Conservation (phyloP, 2,797 vertebrate species). For the Siniperca undulata region DNA sequence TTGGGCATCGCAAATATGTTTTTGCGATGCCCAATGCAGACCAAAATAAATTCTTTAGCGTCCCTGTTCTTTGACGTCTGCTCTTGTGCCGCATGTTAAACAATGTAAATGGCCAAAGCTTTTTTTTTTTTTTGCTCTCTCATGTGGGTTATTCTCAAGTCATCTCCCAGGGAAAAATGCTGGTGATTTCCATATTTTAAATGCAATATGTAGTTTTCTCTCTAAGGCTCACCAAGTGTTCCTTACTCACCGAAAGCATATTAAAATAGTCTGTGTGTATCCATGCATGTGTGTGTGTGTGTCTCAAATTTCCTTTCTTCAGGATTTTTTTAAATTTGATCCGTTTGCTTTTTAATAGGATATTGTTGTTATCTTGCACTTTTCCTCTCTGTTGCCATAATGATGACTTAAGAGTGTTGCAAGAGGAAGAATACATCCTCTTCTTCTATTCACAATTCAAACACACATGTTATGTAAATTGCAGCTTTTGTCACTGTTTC, state of each 20-base stretch:
- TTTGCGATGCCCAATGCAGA: slow-evolving; percentile 37
- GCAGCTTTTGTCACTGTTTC: slow-evolving; percentile 25
- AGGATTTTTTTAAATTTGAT: slow-evolving; percentile 17
- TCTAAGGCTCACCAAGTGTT: slow-evolving; percentile 59
- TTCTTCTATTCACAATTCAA: slow-evolving; percentile 25
- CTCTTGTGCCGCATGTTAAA: slow-evolving; percentile 72
- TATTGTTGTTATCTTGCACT: slow-evolving; percentile 51
- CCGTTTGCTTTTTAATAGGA: slow-evolving; percentile 63
- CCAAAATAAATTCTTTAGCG: slow-evolving; percentile 56
- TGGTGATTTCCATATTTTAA: slow-evolving; percentile 80
- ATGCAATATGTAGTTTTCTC: slow-evolving; percentile 76
- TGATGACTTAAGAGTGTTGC: slow-evolving; percentile 58
- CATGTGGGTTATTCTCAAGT: slow-evolving; percentile 71
- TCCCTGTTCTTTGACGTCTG: slow-evolving; percentile 31
- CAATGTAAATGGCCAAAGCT: slow-evolving; percentile 68
- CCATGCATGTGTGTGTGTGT: slow-evolving; percentile 9
- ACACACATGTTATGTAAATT: slow-evolving; percentile 35
- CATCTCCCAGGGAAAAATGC: slow-evolving; percentile 67
- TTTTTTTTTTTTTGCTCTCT: not conserved
- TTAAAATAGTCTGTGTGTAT: slow-evolving; percentile 50
- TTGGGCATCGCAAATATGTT: slow-evolving; percentile 13
- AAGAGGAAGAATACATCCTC: slow-evolving; percentile 38
- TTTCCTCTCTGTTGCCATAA: slow-evolving; percentile 56
- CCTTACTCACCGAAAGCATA: slow-evolving; percentile 60
- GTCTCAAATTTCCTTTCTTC: too few relatives aligned